Base-by-base conservation (phyloP, 2,113 vertebrate genomes). In the Tonatia bakeri region DNA sequence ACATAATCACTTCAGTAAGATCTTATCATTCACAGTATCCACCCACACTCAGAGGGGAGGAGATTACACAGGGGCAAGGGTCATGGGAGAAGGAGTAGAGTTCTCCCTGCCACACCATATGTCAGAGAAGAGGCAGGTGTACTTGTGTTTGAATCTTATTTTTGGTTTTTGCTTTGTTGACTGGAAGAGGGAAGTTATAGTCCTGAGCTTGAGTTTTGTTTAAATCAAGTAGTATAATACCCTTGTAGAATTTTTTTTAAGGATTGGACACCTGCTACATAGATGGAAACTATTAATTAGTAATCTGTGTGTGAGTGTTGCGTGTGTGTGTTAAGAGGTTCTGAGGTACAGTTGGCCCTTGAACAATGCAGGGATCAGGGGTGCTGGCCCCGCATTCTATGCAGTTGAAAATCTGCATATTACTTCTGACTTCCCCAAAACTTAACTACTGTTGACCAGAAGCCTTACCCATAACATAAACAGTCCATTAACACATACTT, bases 91-190 rank as follows among this genome's bases (percentile, higher is more conserved):
- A 38, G 54, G 61, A n/a, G 28, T 56, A 69, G 77, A 88, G 70
- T 93, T 90, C 56, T 87, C 70, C 17, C n/a, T 87, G 24, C 47
- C n/a, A n/a, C 11, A 24, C 24, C 84, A 11, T 36, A 20, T 12
- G 59, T 80, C 50, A 15, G 43, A 93, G 59, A 94, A 73, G 83
- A 89, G 38, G 43, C 54, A 77, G 24, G 43, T 8, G 50, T 45
- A 86, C 82, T 50, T 91, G 45, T 90, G 9, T 89, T 88, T 83
- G 88, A 97, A 64, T 94, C 38, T 73, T n/a, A 52, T 65, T 92
- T 94, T 93, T 75, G 73, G 36, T 22, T 47, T 91, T 96, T 92
- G 59, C 12, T 93, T 96, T 91, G 33, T 84, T 92, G 38, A 65
- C 28, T 81, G 45, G 47, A 90, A 96, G 76, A 93, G 45, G 19